Base-by-base conservation (phyloP, 2,888 invertebrate genomes). In the Pristionchus maxplancki region DNA sequence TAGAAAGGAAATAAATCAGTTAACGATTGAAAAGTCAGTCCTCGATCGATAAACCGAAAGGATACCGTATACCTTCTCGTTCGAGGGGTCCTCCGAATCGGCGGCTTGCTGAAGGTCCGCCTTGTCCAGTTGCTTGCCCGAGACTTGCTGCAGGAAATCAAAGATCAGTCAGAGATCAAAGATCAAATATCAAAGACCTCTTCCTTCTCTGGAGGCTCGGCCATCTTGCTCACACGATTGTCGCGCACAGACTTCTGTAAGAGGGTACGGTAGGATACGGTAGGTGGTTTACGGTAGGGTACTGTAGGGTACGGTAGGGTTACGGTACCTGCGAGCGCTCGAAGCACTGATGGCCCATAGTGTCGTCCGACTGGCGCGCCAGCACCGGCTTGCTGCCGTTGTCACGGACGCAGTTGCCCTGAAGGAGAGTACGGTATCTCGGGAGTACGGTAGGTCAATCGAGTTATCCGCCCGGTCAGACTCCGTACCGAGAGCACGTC, bases 341-440 rank as follows among this genome's bases (percentile, higher is more conserved):
- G 58, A 83, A 83, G 53, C 82, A 83, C 53, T 50, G 82, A 28
- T 83, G 82, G 58, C 82, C 31, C 82, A 83, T 83, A 34, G 82
- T 83, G 44, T 83, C 82, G 58, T 83, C 82, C 11, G 28, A 28
- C 53, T 83, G 82, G 1, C 82, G 50, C 53, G 24, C 31, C 53
- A 83, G 37, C 9, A 34, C 53, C 17, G 53, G 31, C 34, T 53
- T 50, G 24, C 53, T 53, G 0, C 82, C 82, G n/a, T 81, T 81
- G 13, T 50, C 82, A 20, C 82, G 50, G 24, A 83, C 34, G 28
- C 82, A 83, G n/a, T 28, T 34, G 53, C 28, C 34, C 82, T 83
- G 48, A 0, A 28, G 3, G 17, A 71, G 58, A 17, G n/a, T 58
- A 58, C 58, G 17, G 58, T 67, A 67, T 31, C 31, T 67, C 34